A percentile compares a stretch with the other conserved stretches of the same genome.
Evolutionary conservation across 2,113 vertebrate genomes (phyloP).

Genomic region (Cebus imitator): DNA sequence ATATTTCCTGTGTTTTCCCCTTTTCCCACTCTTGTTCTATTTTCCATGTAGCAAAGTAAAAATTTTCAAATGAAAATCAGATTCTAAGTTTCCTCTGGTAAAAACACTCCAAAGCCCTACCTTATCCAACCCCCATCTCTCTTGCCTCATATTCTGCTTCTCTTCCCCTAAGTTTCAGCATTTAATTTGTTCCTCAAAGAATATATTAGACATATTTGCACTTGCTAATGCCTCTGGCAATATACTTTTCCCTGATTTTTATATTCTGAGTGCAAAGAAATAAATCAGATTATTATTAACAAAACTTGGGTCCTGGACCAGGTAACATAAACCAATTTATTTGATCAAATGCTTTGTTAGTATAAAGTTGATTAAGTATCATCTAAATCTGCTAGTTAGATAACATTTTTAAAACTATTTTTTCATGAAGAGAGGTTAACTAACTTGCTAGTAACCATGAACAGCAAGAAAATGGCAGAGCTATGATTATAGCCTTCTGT

Average conservation of each 20-base stretch:
- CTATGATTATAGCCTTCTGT: not conserved
- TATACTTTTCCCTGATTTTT: not conserved
- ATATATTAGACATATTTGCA: not conserved
- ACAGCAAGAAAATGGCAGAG: not conserved
- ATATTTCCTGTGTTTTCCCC: not conserved
- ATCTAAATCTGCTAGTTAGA: not conserved
- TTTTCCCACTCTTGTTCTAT: not conserved
- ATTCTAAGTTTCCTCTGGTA: not conserved
- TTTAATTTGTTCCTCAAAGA: not conserved
- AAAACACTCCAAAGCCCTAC: not conserved
- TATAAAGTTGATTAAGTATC: not conserved
- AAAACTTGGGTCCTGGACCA: not conserved
- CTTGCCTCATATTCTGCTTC: not conserved
- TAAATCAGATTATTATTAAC: not conserved
- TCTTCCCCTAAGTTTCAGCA: not conserved
- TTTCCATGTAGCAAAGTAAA: not conserved
- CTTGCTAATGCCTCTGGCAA: not conserved
- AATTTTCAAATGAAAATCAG: not conserved
- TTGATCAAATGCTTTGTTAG: slow-evolving; percentile 19
- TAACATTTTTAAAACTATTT: not conserved
- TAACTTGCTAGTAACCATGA: not conserved
- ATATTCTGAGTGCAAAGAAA: not conserved
- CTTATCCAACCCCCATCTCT: not conserved
- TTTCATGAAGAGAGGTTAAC: not conserved
- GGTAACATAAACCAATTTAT: not conserved